Base-by-base conservation (phyloP, 2,888 invertebrate species). In the Nomada fucata region DNA sequence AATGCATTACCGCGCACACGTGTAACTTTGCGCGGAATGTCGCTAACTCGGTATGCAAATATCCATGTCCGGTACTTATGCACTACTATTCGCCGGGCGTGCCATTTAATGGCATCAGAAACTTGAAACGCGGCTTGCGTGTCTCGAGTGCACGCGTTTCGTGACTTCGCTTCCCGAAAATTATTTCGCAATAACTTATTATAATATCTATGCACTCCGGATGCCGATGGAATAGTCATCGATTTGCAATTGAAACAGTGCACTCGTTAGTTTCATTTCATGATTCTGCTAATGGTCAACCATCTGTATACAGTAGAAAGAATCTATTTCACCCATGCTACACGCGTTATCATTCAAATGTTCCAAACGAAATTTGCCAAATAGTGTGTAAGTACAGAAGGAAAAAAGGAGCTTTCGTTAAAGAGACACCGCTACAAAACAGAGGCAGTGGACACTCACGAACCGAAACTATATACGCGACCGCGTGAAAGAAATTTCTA, bases 21-120 rank as follows among this genome's bases (percentile, higher is more conserved):
- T 67, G 74, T 74, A 85, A 82, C 80, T 87, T 82, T 83, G 71
- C 57, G 60, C 82, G 91, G 91, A 91, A 91, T 91, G 89, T 79
- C 83, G 89, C 86, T 91, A 90, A 92, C 86, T 91, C 84, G 82
- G 80, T 89, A 89, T 88, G 91, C 89, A 90, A 91, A 91, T 90
- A 86, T 64, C 64, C 78, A 76, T 73, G 81, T 65, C 83, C 69
- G 73, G 74, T 57, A 84, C 82, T 83, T 82, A 75, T 69, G 78
- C 78, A 68, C 81, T 74, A 78, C 82, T 78, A 85, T 86, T 84
- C 89, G 83, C 44, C 76, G 75, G 76, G 76, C 70, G 75, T 81
- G 88, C 84, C 84, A 86, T 90, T 90, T 89, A 85, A 88, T 88
- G 88, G 89, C 91, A 91, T 89, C 88, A 90, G 89, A 83, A 85